Conservation (phyloP, 2,888 invertebrate genomes). For the Prosopocoilus inquinatus region DNA sequence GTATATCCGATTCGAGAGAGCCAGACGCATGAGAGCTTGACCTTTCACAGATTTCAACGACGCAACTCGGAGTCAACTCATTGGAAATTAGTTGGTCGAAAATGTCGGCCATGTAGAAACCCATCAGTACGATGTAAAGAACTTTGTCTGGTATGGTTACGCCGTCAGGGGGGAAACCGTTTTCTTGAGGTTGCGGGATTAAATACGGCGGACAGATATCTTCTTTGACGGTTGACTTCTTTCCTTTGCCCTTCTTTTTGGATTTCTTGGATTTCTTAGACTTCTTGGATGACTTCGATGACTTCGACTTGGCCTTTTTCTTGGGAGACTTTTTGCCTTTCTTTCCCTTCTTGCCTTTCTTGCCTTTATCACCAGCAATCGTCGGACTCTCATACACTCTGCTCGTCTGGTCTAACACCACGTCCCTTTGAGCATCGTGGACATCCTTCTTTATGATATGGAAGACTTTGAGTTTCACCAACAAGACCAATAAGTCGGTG, state of each 20-base stretch:
- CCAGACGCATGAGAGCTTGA: neutral
- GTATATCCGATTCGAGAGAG: constrained; percentile 1
- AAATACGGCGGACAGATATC: constrained; percentile 7
- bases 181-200: constrained; percentile 1
- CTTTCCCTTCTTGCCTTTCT: neutral
- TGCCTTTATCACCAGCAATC: neutral
- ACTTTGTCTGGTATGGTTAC: constrained; percentile 6
- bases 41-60: constrained; percentile 2
- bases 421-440: neutral
- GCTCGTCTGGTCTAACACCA: neutral
- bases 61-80: constrained; percentile 5
- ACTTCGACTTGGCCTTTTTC: constrained; percentile 3
- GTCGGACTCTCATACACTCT: constrained; percentile 5
- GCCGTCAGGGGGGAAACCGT: neutral
- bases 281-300: constrained; percentile 3
- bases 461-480: constrained; percentile 16
- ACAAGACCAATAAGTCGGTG: constrained; percentile 12
- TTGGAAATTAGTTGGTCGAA: constrained; percentile 7
- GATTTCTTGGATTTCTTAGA: constrained; percentile 5
- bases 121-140: constrained; percentile 13
- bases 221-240: neutral
- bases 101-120: constrained; percentile 10
- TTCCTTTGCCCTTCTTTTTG: constrained; percentile 1
- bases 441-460: constrained; percentile 6
- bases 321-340: neutral